Evolutionary conservation across 2,888 invertebrate species (phyloP), one percentile per base, ranked within the genome.

Genomic region (Tipula lateralis): DNA sequence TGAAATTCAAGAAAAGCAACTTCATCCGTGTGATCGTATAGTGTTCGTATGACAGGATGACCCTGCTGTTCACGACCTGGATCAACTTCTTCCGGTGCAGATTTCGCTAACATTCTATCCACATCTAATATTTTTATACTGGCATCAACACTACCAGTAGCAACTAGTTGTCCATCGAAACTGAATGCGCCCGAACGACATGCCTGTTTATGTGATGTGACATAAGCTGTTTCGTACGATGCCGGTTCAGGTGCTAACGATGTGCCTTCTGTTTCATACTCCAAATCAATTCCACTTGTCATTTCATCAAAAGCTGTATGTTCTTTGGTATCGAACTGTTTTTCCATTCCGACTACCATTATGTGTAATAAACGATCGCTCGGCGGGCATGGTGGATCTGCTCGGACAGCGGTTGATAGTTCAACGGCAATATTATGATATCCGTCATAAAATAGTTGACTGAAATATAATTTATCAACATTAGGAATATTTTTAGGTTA

Each of bases 81-180:
- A 85, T 96, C 95, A 88, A 95, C 93, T 88, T 96, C 96, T 87
- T 96, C 96, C 0, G 96, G 97, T 0, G 97, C 96, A n/a, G 98
- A 98, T 89, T 99, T 99, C 0, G 99, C 98, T 88, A 99, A 91
- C 97, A 99, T 99, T 86, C 99, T 93, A 88, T 99, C 99, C n/a
- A 99, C 99, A 88, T 99, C 99, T 86, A 99, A 91, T 87, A 99
- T 98, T 92, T 99, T 99, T 85, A 99, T 99, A 86, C 99, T 99
- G 1, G 99, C 97, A 90, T 99, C 99, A 0, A 97, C 97, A 87
- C 99, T 99, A 13, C 99, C 99, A 0, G 99, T 99, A 0, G 99
- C 99, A 12, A 99, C 97, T 0, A 99, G 91, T 87, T 98, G 97
- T 0, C 99, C 99, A 90, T 98, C 98, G 7, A 93, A 92, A 86